A percentile compares a stretch with the other conserved stretches of the same genome.
Evolutionary conservation across 2,113 vertebrate species (phyloP).

Genomic region (Crotophaga sulcirostris): DNA sequence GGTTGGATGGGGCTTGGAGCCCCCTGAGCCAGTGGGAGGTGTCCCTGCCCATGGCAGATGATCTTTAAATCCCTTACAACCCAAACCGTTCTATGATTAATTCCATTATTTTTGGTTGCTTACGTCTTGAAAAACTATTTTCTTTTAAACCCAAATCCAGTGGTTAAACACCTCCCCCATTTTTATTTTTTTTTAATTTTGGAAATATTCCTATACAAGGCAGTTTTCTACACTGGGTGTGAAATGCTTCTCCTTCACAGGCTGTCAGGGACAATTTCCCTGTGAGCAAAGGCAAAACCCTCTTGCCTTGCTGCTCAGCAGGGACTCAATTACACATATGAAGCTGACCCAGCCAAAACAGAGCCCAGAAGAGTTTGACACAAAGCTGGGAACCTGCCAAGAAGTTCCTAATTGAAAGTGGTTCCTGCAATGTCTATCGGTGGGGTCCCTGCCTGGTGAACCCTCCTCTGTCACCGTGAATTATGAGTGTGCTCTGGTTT

Average conservation of each 20-base stretch:
- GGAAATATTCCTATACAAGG: background rate
- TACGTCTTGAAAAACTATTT: background rate
- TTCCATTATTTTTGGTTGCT: background rate
- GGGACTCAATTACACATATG: conserved; percentile 4
- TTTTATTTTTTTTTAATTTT: too few species aligned
- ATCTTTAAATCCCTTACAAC: too few species aligned
- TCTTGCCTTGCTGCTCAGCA: background rate
- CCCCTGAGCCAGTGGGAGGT: too few species aligned
- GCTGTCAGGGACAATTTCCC: background rate
- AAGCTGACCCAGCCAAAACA: background rate
- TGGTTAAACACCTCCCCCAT: too few species aligned
- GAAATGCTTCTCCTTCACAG: background rate
- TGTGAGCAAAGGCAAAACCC: background rate
- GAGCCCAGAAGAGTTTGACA: background rate
- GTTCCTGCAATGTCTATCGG: background rate
- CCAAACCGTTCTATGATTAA: background rate
- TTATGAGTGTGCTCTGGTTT: background rate
- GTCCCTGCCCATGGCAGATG: too few species aligned
- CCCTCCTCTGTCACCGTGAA: conserved; percentile 16
- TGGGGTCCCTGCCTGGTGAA: background rate
- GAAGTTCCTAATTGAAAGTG: conserved; percentile 31
- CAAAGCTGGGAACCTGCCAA: conserved; percentile 39
- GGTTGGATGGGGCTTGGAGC: too few species aligned
- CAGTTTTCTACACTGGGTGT: background rate
- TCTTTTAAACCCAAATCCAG: background rate